phyloP scores from a whole-genome alignment of 2,888 invertebrate genomes.

The Archips xylosteana region DNA sequence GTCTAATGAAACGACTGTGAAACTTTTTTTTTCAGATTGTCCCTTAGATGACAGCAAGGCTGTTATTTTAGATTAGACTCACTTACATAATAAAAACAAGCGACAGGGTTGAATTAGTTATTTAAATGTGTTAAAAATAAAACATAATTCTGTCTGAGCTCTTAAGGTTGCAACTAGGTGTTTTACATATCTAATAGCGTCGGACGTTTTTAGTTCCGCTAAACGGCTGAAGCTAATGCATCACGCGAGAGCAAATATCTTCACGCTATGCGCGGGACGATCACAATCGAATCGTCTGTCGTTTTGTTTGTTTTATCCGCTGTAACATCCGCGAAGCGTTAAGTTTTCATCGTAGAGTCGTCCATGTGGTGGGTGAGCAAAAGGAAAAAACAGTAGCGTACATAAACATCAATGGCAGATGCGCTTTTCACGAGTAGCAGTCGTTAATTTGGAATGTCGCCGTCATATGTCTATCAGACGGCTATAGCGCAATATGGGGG shows the following conservation, averaged over 20 bases:
- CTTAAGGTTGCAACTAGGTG: constrained; percentile 32
- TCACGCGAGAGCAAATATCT: constrained; percentile 40
- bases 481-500: constrained; percentile 59
- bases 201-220: constrained; percentile 33
- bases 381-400: constrained; percentile 21
- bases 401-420: constrained; percentile 38
- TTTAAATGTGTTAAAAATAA: constrained; percentile 22
- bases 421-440: constrained; percentile 41
- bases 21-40: constrained; percentile 47
- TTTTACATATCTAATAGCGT: constrained; percentile 39
- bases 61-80: constrained; percentile 30
- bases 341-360: constrained; percentile 23
- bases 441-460: constrained; percentile 65
- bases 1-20: constrained; percentile 56
- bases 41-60: constrained; percentile 43
- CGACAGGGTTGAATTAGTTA: constrained; percentile 12
- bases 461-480: constrained; percentile 74
- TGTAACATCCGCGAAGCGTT: constrained; percentile 26
- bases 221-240: constrained; percentile 34
- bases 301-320: constrained; percentile 20
- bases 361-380: constrained; percentile 13
- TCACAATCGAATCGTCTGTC: constrained; percentile 6
- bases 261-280: constrained; percentile 34
- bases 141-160: constrained; percentile 14
- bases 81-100: background rate